Percentiles rank a stretch among this genome's conserved stretches.
Evolutionary conservation across 2,797 vertebrate species (phyloP).

Genomic region (Chelidonichthys spinosus): DNA sequence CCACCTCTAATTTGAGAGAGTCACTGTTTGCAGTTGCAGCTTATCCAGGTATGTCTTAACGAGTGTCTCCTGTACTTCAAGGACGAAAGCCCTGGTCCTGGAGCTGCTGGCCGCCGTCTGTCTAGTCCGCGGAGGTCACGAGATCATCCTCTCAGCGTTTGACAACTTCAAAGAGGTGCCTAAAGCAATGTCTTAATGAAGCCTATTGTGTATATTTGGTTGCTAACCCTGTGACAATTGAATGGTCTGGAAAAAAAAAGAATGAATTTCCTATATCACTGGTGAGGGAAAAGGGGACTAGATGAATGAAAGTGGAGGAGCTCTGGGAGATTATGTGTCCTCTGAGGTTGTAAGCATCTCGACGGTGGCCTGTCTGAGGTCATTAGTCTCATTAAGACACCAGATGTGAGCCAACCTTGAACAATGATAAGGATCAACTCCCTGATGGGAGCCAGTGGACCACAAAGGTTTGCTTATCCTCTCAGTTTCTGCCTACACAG

Average conservation of each 20-base stretch:
- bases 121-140: constrained; percentile 95
- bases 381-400: constrained; percentile 72
- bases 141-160: constrained; percentile 97
- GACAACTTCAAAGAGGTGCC: constrained; percentile 99
- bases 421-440: constrained; percentile 77
- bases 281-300: constrained; percentile 21
- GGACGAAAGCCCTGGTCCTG: constrained; percentile 96
- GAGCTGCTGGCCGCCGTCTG: constrained; percentile 97
- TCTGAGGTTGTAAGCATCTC: constrained; percentile 47
- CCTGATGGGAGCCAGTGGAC: constrained; percentile 62
- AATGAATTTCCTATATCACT: constrained; percentile 36
- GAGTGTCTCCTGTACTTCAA: constrained; percentile 69
- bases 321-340: constrained; percentile 46
- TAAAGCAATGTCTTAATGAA: constrained; percentile 22
- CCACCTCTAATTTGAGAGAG: not conserved
- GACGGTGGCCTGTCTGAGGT: constrained; percentile 54
- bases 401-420: constrained; percentile 74
- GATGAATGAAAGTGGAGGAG: constrained; percentile 34
- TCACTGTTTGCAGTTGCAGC: constrained; percentile 8
- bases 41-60: constrained; percentile 20
- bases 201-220: constrained; percentile 3
- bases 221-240: not conserved
- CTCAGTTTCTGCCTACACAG: constrained; percentile 58
- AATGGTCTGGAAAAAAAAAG: constrained; percentile 8
- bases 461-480: constrained; percentile 63